phyloP scores from a whole-genome alignment of 2,888 invertebrate genomes.

The Euplagia quadripunctaria region DNA sequence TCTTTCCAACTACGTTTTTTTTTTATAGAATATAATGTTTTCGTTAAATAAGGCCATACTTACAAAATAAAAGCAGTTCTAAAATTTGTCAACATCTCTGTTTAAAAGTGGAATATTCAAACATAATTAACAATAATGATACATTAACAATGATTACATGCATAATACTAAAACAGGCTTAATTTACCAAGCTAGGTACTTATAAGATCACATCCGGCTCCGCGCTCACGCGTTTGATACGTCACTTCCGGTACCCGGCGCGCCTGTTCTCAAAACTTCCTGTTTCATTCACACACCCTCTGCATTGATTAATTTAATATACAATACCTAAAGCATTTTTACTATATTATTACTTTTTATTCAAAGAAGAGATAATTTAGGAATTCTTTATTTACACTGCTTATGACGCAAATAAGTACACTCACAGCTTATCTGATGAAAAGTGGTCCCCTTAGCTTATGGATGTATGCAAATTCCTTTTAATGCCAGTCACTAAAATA shows the following conservation, averaged over 20 bases:
- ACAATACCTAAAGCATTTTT: not conserved
- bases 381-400: no score
- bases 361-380: no score
- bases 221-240: not conserved
- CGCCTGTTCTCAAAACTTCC: constrained; percentile 14
- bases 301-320: not conserved
- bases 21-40: no score
- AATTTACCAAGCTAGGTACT: not conserved
- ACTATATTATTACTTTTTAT: not conserved
- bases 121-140: not conserved
- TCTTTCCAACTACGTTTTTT: no score
- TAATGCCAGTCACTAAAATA: no score
- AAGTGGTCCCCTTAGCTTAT: no score
- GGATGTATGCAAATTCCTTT: no score
- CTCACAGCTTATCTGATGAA: no score
- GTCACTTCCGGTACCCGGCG: constrained; percentile 18
- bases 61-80: no score
- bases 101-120: not conserved
- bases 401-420: no score
- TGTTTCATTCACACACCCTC: constrained; percentile 14
- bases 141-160: not conserved
- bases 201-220: constrained; percentile 1
- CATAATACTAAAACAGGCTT: not conserved
- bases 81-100: no score
- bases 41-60: no score